These are phyloP conservation scores for Phataginus tetradactyla DNA, from an alignment of 2,797 vertebrate species.

Conservation along the genomic window DNA sequence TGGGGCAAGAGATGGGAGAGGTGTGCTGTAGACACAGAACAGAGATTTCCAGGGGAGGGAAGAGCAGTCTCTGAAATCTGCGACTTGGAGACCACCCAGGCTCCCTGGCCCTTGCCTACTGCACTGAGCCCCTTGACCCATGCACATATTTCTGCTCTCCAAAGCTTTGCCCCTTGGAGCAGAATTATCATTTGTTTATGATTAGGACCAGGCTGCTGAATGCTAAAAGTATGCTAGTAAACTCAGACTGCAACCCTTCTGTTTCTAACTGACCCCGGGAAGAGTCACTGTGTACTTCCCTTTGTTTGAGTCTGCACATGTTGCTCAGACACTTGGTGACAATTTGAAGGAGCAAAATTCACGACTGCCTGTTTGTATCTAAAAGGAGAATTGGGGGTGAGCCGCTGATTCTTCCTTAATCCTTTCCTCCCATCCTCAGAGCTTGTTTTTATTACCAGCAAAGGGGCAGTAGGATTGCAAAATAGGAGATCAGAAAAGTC, in stretches of 20 bases:
- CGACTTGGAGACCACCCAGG: conserved; percentile 46
- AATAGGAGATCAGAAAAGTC: background rate
- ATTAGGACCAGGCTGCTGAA: background rate
- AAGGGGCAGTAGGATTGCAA: background rate
- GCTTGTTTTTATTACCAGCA: conserved; percentile 5
- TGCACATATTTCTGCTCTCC: background rate
- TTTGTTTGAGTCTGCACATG: background rate
- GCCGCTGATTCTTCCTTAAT: background rate
- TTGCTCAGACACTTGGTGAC: background rate
- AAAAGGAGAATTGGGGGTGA: background rate
- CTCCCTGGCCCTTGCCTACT: background rate
- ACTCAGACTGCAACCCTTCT: background rate
- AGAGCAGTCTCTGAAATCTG: background rate
- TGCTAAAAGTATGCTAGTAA: background rate
- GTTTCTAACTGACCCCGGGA: background rate
- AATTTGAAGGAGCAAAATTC: background rate
- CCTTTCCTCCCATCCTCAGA: background rate
- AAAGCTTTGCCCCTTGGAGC: background rate
- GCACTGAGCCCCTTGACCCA: background rate
- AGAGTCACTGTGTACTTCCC: background rate
- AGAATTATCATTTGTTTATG: conserved; percentile 24
- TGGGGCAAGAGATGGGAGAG: background rate
- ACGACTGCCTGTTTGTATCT: background rate
- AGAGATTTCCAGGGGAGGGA: background rate
- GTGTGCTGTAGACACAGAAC: background rate